phyloP scores from a whole-genome alignment of 2,113 vertebrate genomes.

The Sitta europaea region DNA sequence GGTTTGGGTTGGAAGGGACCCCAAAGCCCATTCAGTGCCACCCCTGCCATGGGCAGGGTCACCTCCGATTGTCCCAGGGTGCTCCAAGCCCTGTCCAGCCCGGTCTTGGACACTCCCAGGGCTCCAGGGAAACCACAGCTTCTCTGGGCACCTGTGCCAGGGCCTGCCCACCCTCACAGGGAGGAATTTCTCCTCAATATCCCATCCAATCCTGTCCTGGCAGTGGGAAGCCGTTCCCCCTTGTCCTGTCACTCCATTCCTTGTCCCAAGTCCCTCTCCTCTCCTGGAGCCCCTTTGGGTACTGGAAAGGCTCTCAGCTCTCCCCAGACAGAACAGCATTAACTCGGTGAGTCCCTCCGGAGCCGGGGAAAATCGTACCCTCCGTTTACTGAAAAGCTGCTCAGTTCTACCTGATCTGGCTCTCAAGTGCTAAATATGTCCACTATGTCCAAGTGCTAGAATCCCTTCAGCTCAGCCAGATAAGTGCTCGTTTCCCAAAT shows the following conservation, averaged over 20 bases:
- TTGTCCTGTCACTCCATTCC: not conserved
- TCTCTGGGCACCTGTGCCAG: not conserved
- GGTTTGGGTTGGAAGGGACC: not conserved
- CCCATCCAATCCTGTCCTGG: fast-evolving
- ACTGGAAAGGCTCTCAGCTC: not conserved
- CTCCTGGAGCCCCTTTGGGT: not conserved
- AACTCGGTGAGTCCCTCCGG: not conserved
- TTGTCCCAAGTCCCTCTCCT: not conserved
- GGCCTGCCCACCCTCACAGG: fast-evolving
- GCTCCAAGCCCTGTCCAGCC: not conserved
- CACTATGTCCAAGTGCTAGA: not conserved
- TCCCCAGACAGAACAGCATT: not conserved
- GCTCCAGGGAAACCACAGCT: not conserved
- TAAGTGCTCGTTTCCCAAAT: not conserved
- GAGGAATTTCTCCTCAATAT: fast-evolving
- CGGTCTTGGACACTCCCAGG: not conserved
- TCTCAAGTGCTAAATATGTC: not conserved
- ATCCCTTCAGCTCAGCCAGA: not conserved
- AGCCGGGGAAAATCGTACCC: not conserved
- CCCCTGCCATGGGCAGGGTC: not conserved
- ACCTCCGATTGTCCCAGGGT: not conserved
- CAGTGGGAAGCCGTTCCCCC: not conserved
- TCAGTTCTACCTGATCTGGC: not conserved
- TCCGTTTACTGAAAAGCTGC: not conserved
- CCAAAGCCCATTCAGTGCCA: fast-evolving